Percentiles rank a stretch among this genome's conserved stretches.
These are phyloP conservation scores for Panurus biarmicus DNA, from an alignment of 2,113 vertebrate genomes.

Conservation along the genomic window DNA sequence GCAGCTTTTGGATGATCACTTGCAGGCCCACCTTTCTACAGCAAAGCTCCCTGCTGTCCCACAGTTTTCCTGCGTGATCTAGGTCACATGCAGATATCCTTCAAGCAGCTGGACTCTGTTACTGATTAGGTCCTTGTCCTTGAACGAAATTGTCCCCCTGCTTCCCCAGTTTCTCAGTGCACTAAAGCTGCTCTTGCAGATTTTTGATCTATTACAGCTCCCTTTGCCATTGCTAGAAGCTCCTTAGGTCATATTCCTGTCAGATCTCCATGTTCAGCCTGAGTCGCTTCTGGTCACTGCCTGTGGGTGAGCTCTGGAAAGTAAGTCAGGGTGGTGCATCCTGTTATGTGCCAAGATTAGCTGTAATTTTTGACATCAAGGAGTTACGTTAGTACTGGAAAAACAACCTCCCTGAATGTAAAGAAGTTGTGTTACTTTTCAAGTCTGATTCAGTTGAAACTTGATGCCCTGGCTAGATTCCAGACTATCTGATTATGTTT, in stretches of 20 bases:
- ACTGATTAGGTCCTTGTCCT: neutral
- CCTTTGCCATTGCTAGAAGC: neutral
- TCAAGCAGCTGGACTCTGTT: neutral
- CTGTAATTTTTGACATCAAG: neutral
- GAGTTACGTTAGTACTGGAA: neutral
- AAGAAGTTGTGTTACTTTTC: neutral
- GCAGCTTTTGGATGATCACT: neutral
- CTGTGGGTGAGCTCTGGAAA: neutral
- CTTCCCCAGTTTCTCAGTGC: neutral
- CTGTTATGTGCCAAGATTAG: neutral
- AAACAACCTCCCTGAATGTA: neutral
- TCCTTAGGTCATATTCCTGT: neutral
- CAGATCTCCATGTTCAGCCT: neutral
- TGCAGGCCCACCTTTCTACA: neutral
- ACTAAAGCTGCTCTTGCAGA: neutral
- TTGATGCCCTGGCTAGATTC: neutral
- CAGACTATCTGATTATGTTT: slow-evolving; percentile 5
- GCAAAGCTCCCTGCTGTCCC: neutral
- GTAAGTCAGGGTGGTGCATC: neutral
- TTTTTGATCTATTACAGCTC: neutral
- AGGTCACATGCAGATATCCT: neutral
- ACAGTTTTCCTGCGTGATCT: neutral
- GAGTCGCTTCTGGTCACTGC: neutral
- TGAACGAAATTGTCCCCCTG: neutral
- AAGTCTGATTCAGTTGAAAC: neutral